phyloP scores from a whole-genome alignment of 2,888 invertebrate genomes.

The Nudaria mundana region DNA sequence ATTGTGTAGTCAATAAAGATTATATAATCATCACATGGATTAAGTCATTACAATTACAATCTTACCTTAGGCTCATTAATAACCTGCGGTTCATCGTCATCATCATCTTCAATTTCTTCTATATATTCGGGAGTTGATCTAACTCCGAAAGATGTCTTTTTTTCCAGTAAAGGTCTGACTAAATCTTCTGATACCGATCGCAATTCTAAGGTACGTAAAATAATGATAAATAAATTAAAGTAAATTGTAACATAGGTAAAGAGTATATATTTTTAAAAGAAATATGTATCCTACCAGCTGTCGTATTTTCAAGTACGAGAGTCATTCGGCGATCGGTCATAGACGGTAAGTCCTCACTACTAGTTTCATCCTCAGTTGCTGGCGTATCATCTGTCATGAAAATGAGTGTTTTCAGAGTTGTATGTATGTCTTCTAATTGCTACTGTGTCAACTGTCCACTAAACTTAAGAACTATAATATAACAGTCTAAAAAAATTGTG shows the following conservation, averaged over 20 bases:
- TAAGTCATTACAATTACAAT: neutral
- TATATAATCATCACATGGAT: conserved; percentile 2
- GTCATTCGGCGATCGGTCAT: conserved; percentile 69
- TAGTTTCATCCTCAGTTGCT: conserved; percentile 45
- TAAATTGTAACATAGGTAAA: conserved; percentile 3
- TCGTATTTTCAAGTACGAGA: conserved; percentile 49
- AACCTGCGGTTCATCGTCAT: conserved; percentile 47
- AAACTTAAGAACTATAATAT: too few species aligned
- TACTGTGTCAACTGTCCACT: too few species aligned
- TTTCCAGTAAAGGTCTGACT: conserved; percentile 32
- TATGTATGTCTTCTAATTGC: neutral
- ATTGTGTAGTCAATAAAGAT: conserved; percentile 9
- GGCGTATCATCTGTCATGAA: conserved; percentile 58
- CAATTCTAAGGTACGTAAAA: conserved; percentile 37
- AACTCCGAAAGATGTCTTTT: conserved; percentile 30
- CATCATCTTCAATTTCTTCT: conserved; percentile 48
- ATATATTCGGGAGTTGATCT: conserved; percentile 40
- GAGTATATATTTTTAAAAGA: conserved; percentile 8
- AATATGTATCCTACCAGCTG: conserved; percentile 39
- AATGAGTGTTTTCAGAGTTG: conserved; percentile 27
- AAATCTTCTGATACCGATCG: conserved; percentile 35
- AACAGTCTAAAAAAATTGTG: too few species aligned
- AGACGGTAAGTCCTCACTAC: conserved; percentile 56
- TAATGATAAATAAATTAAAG: conserved; percentile 13
- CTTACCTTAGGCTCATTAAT: conserved; percentile 35